Conservation (phyloP, 2,797 vertebrate species). For the Chlorospingus flavigularis region DNA sequence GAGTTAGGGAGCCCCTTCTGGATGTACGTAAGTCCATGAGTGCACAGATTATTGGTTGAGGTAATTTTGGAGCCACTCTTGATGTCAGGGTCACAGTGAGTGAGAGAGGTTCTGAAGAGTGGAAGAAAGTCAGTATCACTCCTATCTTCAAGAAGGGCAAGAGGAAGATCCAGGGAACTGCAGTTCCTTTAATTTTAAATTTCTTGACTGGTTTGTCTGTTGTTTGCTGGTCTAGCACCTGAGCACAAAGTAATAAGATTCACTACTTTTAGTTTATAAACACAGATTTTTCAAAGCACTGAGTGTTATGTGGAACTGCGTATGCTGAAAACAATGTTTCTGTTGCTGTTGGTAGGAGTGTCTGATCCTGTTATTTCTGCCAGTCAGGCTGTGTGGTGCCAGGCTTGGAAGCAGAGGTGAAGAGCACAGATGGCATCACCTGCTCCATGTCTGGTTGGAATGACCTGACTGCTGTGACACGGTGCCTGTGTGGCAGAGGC, state of each 20-base stretch:
- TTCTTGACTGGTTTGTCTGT: not conserved
- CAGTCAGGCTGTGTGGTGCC: not conserved
- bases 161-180: not conserved
- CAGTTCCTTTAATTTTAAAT: not conserved
- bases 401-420: not conserved
- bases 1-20: not conserved
- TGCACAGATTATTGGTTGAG: not conserved
- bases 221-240: not conserved
- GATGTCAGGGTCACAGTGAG: not conserved
- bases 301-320: not conserved
- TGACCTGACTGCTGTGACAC: not conserved
- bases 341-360: not conserved
- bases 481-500: not conserved
- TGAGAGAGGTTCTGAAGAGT: not conserved
- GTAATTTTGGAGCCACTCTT: not conserved
- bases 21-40: rapidly evolving
- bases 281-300: not conserved
- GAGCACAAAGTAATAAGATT: not conserved
- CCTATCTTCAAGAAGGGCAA: not conserved
- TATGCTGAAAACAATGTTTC: not conserved
- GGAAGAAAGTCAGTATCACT: not conserved
- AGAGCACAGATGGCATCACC: not conserved
- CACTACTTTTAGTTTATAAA: not conserved
- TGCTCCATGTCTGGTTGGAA: not conserved
- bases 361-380: not conserved